Conservation (phyloP, 2,797 vertebrate species). For the Rhinichthys osculus region DNA sequence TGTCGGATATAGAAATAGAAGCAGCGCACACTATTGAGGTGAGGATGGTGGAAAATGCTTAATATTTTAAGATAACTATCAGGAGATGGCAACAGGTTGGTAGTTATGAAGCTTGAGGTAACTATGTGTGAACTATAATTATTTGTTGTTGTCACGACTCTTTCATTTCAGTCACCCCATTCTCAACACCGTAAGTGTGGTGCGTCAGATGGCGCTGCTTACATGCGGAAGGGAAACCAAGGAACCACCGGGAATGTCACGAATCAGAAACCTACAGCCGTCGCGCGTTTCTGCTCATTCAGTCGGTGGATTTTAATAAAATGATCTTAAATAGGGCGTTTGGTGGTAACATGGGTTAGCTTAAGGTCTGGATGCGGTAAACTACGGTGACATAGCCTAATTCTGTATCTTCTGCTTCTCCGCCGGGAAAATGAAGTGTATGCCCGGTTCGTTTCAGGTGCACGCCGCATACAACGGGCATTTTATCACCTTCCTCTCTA, state of each 20-base stretch:
- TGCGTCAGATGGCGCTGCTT: slow-evolving; percentile 40
- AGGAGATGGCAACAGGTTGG: background rate
- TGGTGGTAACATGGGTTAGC: slow-evolving; percentile 26
- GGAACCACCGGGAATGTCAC: slow-evolving; percentile 38
- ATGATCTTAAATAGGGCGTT: background rate
- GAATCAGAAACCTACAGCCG: background rate
- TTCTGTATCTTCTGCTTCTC: slow-evolving; percentile 27
- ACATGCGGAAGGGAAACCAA: slow-evolving; percentile 35
- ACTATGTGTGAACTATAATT: background rate
- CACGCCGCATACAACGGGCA: slow-evolving; percentile 28
- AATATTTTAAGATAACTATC: background rate
- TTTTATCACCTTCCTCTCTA: slow-evolving; percentile 4
- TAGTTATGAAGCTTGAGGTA: background rate
- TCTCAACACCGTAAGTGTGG: background rate
- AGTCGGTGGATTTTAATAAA: background rate
- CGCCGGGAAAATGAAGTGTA: slow-evolving; percentile 53
- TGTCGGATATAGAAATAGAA: background rate
- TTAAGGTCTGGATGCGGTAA: background rate
- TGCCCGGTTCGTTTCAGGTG: slow-evolving; percentile 43
- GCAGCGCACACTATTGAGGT: background rate
- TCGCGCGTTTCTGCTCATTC: background rate
- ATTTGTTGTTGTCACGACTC: background rate
- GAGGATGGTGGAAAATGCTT: background rate
- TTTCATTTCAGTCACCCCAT: background rate
- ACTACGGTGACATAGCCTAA: slow-evolving; percentile 13